Evolutionary conservation across 2,888 invertebrate genomes (phyloP).

Genomic region (Phyllotreta striolata): DNA sequence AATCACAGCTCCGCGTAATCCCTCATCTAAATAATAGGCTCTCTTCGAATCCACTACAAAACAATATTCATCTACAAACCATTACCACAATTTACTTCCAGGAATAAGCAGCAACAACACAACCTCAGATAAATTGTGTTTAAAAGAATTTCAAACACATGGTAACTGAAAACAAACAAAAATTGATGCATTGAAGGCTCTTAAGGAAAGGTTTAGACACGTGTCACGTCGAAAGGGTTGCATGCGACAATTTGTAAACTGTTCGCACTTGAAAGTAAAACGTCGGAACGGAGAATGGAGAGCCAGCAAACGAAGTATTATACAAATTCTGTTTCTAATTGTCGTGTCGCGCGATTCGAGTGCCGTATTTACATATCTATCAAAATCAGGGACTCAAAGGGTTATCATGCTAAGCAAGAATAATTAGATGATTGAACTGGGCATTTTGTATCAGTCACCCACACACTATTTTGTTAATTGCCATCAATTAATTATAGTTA

Average conservation of each 20-base stretch:
- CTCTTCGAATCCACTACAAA: not conserved
- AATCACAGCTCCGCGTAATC: slow-evolving; percentile 16
- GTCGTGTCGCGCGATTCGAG: slow-evolving; percentile 48
- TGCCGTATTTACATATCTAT: slow-evolving; percentile 60
- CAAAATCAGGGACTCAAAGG: slow-evolving; percentile 60
- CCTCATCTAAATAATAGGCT: slow-evolving; percentile 5
- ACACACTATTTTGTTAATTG: slow-evolving; percentile 62
- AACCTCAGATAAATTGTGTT: no score
- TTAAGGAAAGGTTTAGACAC: not conserved
- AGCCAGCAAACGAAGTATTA: slow-evolving; percentile 21
- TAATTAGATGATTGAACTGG: slow-evolving; percentile 62
- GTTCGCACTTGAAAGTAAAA: slow-evolving; percentile 13
- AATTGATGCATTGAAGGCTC: not conserved
- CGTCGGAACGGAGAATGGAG: slow-evolving; percentile 5
- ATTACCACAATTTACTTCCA: no score
- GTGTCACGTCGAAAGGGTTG: slow-evolving; percentile 13
- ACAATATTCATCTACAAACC: not conserved
- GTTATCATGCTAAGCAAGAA: slow-evolving; percentile 59
- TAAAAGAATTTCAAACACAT: no score
- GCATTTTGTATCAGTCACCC: slow-evolving; percentile 63
- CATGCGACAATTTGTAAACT: slow-evolving; percentile 5
- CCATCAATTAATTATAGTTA: slow-evolving; percentile 59
- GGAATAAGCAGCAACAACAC: no score
- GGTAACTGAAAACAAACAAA: not conserved
- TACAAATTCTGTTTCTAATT: slow-evolving; percentile 53